Conservation (phyloP, 2,113 vertebrate species). For the Anser brachyrhynchus region DNA sequence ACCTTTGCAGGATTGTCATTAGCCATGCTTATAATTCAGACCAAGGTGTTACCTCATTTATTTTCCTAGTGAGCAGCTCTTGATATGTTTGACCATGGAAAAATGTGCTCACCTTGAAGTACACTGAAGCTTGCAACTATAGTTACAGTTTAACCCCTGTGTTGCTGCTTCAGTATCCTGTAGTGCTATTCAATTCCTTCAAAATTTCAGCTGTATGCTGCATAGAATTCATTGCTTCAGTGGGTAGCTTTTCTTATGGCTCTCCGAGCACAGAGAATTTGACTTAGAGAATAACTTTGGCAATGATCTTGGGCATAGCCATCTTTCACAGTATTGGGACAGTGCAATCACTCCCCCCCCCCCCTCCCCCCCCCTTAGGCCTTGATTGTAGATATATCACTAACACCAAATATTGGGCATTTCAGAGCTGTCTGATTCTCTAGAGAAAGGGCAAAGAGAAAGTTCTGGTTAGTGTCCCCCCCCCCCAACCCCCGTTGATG, state of each 20-base stretch:
- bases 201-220: background rate
- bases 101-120: slow-evolving; percentile 31
- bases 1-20: slow-evolving; percentile 19
- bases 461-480: rapidly evolving
- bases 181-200: background rate
- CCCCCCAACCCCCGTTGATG: background rate
- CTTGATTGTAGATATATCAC: background rate
- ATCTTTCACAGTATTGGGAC: background rate
- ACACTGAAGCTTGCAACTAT: background rate
- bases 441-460: background rate
- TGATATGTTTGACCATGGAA: background rate
- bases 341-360: background rate
- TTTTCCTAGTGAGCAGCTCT: slow-evolving; percentile 13
- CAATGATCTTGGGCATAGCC: background rate
- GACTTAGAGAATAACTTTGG: background rate
- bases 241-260: background rate
- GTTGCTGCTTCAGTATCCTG: background rate
- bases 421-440: background rate
- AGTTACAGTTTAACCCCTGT: background rate
- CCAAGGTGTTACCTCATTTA: slow-evolving; percentile 22
- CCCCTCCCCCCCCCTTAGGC: no score
- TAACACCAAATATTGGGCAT: background rate
- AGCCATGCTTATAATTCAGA: slow-evolving; percentile 6
- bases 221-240: background rate
- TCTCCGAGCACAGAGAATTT: background rate